Conservation (phyloP, 1,140 invertebrate genomes). For the Euura lappo region DNA sequence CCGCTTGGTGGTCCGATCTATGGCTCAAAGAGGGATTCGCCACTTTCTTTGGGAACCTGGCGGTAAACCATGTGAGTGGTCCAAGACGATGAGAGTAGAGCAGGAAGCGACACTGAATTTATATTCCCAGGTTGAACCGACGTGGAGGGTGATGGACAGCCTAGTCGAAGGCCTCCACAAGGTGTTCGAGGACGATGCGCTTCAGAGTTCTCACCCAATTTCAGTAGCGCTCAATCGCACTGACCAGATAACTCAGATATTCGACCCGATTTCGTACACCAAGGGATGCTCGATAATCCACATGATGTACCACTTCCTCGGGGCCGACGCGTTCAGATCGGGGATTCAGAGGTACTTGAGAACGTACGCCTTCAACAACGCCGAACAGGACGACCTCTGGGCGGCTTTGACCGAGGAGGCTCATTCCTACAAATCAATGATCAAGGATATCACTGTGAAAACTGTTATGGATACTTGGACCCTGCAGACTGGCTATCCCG, state of each 20-base stretch:
- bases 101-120: not conserved
- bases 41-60: constrained; percentile 49
- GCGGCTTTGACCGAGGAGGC: constrained; percentile 24
- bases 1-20: constrained; percentile 55
- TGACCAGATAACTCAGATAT: not conserved
- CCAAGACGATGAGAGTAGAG: not conserved
- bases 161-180: constrained; percentile 63
- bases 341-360: constrained; percentile 27
- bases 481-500: constrained; percentile 63
- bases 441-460: constrained; percentile 42
- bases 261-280: constrained; percentile 21
- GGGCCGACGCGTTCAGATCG: constrained; percentile 21
- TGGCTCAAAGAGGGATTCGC: constrained; percentile 65
- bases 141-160: constrained; percentile 36
- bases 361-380: constrained; percentile 23
- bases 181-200: constrained; percentile 63
- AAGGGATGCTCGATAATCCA: constrained; percentile 30
- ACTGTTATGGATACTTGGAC: constrained; percentile 67
- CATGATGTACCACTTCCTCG: constrained; percentile 34
- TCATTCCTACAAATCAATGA: constrained; percentile 5
- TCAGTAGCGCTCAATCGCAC: constrained; percentile 65
- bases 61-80: constrained; percentile 41
- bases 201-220: constrained; percentile 68
- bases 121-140: constrained; percentile 4
- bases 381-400: constrained; percentile 29